A percentile compares a stretch with the other conserved stretches of the same genome.
These are phyloP conservation scores for Nansenia antarctica DNA, from an alignment of 2,113 vertebrate genomes.

Conservation along the genomic window DNA sequence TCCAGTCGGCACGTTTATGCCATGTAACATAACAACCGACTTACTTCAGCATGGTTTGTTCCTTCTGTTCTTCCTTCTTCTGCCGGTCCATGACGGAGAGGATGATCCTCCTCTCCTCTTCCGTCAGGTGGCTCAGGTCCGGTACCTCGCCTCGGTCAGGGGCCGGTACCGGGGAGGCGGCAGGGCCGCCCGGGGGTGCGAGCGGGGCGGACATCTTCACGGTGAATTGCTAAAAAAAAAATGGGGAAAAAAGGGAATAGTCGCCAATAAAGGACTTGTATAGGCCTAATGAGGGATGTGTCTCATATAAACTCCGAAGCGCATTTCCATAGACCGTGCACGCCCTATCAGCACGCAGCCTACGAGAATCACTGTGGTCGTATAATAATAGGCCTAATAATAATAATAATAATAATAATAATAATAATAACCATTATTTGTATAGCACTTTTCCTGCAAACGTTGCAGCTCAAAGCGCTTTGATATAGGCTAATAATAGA, in stretches of 20 bases:
- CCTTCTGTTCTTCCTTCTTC: slow-evolving; percentile 93
- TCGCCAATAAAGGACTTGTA: background rate
- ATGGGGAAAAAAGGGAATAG: slow-evolving; percentile 7
- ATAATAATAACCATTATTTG: too few relatives aligned
- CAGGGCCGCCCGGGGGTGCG: slow-evolving; percentile 78
- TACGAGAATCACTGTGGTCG: too few relatives aligned
- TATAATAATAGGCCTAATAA: too few relatives aligned
- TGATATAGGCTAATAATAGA: too few relatives aligned
- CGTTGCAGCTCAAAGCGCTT: too few relatives aligned
- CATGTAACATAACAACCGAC: background rate
- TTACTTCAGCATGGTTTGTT: slow-evolving; percentile 94
- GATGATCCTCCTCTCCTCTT: slow-evolving; percentile 93
- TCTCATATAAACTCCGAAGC: background rate
- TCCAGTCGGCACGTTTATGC: too few relatives aligned
- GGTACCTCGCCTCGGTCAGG: slow-evolving; percentile 80
- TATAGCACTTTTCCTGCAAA: too few relatives aligned
- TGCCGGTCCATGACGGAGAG: slow-evolving; percentile 92
- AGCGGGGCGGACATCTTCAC: slow-evolving; percentile 84
- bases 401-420: too few relatives aligned
- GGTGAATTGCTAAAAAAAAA: slow-evolving; percentile 39
- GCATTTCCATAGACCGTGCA: too few relatives aligned
- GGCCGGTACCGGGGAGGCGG: slow-evolving; percentile 61
- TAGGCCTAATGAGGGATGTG: background rate
- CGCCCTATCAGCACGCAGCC: too few relatives aligned
- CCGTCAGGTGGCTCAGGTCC: slow-evolving; percentile 95